Evolutionary conservation across 2,113 vertebrate genomes (phyloP).

Genomic region (Thinocorus orbignyianus): DNA sequence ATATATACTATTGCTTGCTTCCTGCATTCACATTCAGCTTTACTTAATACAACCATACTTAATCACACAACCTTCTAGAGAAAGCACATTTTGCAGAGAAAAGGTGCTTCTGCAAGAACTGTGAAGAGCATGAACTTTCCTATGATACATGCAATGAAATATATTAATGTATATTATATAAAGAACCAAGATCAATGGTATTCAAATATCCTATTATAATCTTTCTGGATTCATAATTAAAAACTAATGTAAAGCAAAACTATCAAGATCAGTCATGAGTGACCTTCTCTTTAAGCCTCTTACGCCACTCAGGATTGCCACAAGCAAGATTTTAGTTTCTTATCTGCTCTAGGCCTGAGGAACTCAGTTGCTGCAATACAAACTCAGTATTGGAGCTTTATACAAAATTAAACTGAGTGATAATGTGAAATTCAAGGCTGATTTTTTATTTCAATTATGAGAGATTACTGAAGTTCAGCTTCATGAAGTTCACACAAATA

Average conservation of each 20-base stretch:
- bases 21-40: neutral
- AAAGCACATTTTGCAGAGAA: neutral
- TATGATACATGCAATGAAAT: neutral
- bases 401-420: neutral
- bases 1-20: neutral
- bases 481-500: neutral
- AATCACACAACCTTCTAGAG: neutral
- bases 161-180: neutral
- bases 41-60: neutral
- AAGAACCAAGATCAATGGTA: neutral
- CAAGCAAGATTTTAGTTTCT: neutral
- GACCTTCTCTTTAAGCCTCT: neutral
- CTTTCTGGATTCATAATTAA: neutral
- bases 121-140: neutral
- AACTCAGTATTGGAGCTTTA: neutral
- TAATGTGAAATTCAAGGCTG: neutral
- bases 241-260: neutral
- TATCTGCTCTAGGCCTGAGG: neutral
- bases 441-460: neutral
- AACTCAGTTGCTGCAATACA: neutral
- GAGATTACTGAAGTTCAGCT: neutral
- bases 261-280: neutral
- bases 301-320: neutral
- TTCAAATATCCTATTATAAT: neutral
- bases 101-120: neutral